Evolutionary conservation across 2,888 invertebrate species (phyloP), one percentile per base, ranked within the genome.

Genomic region (Pammene fasciana): DNA sequence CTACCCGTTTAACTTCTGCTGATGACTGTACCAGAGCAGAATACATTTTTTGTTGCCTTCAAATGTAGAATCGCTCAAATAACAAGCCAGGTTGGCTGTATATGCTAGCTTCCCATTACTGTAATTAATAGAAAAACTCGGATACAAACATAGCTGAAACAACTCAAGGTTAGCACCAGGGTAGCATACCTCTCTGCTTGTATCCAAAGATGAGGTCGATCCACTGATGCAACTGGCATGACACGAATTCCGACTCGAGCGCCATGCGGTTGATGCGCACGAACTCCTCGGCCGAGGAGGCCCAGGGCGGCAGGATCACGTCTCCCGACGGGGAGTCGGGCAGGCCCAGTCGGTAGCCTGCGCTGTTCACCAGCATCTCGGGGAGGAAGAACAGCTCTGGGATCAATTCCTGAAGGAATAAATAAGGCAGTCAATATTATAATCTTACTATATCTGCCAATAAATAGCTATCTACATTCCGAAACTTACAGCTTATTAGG

Each of bases 141-240:
- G 4, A 26, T 3, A 26, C 26, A 26, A 26, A 26, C 26, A 4
- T 26, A 1, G 26, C 26, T 26, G 4, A 26, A 26, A 26, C 26
- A 26, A 3, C 26, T 26, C 26, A 26, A 4, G 26, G 26, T 26
- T 26, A 26, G 26, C 4, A 26, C 4, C 26, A 26, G 26, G 26
- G 18, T 16, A 8, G 5, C 75, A 82, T 87, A 95, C 97, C 99
- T 94, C 98, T 95, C 86, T 99, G 99, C 87, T 99, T 99, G 90
- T 99, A 99, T 74, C 99, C 99, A 86, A 99, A 99, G 82, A 99
- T 98, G 75, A 99, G 94, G 89, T 99, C 99, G 79, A 99, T 99
- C 99, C 99, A 99, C 88, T 99, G 99, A 85, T 99, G 99, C 75
- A 99, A 94, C 91, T 99, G 99, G 86, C 99, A 99, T 72, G 99